These are phyloP conservation scores for Actenoides hombroni DNA, from an alignment of 2,113 vertebrate species.

Conservation along the genomic window DNA sequence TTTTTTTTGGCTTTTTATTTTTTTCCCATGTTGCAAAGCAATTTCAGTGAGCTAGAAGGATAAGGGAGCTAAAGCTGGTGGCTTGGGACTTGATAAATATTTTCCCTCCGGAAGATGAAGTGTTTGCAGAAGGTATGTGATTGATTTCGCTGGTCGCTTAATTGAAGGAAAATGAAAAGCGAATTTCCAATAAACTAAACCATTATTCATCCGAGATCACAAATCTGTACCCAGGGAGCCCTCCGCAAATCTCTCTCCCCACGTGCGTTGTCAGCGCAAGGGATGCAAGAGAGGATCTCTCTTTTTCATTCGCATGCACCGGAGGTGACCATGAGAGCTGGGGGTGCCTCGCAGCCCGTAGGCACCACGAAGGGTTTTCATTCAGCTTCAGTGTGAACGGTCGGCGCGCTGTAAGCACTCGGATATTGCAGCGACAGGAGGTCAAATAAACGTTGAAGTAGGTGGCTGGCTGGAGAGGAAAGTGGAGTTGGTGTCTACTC, in stretches of 20 bases:
- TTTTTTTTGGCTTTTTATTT: background rate
- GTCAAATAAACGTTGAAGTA: background rate
- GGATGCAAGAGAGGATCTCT: background rate
- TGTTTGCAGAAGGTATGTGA: constrained; percentile 72
- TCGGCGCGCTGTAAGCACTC: background rate
- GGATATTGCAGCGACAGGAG: background rate
- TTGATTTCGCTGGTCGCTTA: constrained; percentile 75
- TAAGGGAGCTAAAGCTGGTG: constrained; percentile 31
- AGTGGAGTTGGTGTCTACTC: background rate
- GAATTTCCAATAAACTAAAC: constrained; percentile 75
- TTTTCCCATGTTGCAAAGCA: background rate
- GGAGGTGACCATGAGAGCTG: fast-evolving
- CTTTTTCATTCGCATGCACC: background rate
- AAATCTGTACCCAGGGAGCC: constrained; percentile 45
- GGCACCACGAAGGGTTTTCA: background rate
- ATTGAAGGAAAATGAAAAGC: constrained; percentile 80
- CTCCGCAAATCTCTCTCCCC: constrained; percentile 19
- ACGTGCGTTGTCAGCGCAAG: background rate
- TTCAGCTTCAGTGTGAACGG: background rate
- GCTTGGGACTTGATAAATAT: constrained; percentile 74
- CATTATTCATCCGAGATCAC: constrained; percentile 67
- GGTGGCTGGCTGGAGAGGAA: constrained; percentile 5
- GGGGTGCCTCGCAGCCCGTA: background rate
- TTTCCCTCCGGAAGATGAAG: constrained; percentile 76
- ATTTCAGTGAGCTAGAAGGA: background rate